Percentiles rank a stretch among this genome's conserved stretches.
These are phyloP conservation scores for Ciona savignyi DNA, from an alignment of 23 tunicate genomes.

Conservation along the genomic window DNA sequence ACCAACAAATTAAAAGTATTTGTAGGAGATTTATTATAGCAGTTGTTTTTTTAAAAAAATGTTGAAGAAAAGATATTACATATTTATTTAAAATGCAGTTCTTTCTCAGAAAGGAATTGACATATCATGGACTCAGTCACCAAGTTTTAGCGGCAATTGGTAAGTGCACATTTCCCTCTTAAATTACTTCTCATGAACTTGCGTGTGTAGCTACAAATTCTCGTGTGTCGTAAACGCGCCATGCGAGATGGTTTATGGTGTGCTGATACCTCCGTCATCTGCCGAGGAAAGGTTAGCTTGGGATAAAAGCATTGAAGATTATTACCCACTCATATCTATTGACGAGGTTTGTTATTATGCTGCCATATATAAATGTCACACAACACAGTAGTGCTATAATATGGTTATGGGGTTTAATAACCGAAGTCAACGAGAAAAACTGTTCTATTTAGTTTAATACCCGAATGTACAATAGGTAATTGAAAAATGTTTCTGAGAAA, in stretches of 20 bases:
- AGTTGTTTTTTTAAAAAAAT: too few species aligned
- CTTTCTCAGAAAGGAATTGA: background rate
- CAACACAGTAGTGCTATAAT: background rate
- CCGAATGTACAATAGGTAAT: too few species aligned
- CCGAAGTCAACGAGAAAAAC: too few species aligned
- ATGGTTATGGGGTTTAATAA: background rate
- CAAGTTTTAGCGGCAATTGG: background rate
- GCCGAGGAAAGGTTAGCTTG: conserved; percentile 19
- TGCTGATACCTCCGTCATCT: conserved; percentile 23
- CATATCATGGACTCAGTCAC: background rate
- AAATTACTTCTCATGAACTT: background rate
- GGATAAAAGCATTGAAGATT: conserved; percentile 33
- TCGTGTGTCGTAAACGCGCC: conserved; percentile 9
- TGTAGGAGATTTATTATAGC: too few species aligned
- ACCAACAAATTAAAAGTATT: too few species aligned
- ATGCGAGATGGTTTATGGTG: conserved; percentile 14
- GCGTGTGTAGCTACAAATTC: conserved; percentile 17
- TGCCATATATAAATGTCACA: background rate
- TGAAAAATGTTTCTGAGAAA: too few species aligned
- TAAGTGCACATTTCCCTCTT: background rate
- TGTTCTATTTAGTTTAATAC: too few species aligned
- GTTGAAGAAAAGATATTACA: too few species aligned
- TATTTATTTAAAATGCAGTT: too few species aligned
- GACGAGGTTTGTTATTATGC: background rate
- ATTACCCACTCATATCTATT: background rate